phyloP scores from a whole-genome alignment of 1,140 invertebrate genomes.

The Centruroides vittatus region DNA sequence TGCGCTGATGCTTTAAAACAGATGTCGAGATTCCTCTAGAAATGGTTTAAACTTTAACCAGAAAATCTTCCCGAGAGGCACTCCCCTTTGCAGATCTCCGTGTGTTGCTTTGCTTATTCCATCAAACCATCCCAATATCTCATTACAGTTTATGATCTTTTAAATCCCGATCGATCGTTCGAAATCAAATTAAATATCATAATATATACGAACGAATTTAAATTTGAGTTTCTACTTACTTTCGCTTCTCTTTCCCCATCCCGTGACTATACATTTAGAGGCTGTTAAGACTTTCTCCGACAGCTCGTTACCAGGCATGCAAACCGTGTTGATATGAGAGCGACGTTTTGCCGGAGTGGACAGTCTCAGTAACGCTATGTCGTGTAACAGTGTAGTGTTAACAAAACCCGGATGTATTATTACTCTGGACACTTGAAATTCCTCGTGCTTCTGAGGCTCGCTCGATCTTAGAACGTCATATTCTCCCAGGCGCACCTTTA shows the following conservation, averaged over 20 bases:
- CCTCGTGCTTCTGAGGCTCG: constrained; percentile 24
- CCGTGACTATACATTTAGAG: constrained; percentile 38
- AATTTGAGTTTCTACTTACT: constrained; percentile 20
- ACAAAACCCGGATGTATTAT: constrained; percentile 28
- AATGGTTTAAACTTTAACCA: too few relatives aligned
- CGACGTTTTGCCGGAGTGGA: constrained; percentile 21
- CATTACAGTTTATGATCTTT: too few relatives aligned
- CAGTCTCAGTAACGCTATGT: constrained; percentile 33
- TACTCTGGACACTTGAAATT: constrained; percentile 17
- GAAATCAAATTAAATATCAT: neutral
- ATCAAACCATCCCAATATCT: too few relatives aligned
- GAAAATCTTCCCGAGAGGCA: too few relatives aligned
- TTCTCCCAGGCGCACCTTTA: constrained; percentile 35
- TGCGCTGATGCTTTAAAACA: too few relatives aligned
- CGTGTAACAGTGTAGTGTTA: constrained; percentile 30
- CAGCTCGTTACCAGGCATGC: constrained; percentile 25
- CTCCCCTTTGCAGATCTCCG: too few relatives aligned
- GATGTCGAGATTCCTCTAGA: too few relatives aligned
- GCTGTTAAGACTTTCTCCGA: constrained; percentile 9
- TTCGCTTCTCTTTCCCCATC: constrained; percentile 40
- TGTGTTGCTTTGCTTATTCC: too few relatives aligned
- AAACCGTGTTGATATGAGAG: constrained; percentile 33
- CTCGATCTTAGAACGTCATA: constrained; percentile 32
- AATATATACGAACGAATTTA: neutral
- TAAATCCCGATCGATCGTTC: too few relatives aligned